Conservation (phyloP, 92 coral and sea anemone species). For the Epizoanthus ramosus region DNA sequence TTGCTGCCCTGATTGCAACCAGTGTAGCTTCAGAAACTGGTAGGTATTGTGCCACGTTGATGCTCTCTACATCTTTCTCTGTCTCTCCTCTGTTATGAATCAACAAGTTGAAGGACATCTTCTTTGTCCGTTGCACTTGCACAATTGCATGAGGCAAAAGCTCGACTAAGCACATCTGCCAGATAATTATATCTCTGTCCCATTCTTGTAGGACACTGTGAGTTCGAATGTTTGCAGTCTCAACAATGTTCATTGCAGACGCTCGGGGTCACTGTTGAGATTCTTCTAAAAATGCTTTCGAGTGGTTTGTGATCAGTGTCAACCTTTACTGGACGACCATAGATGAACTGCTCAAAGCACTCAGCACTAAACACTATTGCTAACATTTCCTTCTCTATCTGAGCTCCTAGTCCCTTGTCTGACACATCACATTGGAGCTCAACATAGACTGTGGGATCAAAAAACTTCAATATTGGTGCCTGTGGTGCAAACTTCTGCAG, state of each 20-base stretch:
- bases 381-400: slow-evolving; percentile 28
- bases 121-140: neutral
- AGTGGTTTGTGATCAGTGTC: slow-evolving; percentile 37
- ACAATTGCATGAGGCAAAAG: neutral
- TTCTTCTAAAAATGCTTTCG: slow-evolving; percentile 14
- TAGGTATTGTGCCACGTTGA: slow-evolving; percentile 49
- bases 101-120: neutral
- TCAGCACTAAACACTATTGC: slow-evolving; percentile 32
- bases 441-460: slow-evolving; percentile 42
- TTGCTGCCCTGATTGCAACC: slow-evolving; percentile 23
- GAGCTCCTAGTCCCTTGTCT: slow-evolving; percentile 19
- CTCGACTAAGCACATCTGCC: slow-evolving; percentile 19
- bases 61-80: slow-evolving; percentile 35
- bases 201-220: slow-evolving; percentile 30
- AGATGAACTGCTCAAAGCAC: slow-evolving; percentile 3
- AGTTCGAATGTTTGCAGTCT: slow-evolving; percentile 22
- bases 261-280: slow-evolving; percentile 40
- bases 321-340: slow-evolving; percentile 12
- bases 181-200: slow-evolving; percentile 18
- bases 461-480: slow-evolving; percentile 48
- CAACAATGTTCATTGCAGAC: slow-evolving; percentile 49
- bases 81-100: slow-evolving; percentile 34
- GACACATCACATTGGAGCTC: slow-evolving; percentile 47
- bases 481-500: slow-evolving; percentile 21
- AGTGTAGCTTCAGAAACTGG: slow-evolving; percentile 48